Base-by-base conservation (phyloP, 2,113 vertebrate genomes). In the Gracilinanus agilis region DNA sequence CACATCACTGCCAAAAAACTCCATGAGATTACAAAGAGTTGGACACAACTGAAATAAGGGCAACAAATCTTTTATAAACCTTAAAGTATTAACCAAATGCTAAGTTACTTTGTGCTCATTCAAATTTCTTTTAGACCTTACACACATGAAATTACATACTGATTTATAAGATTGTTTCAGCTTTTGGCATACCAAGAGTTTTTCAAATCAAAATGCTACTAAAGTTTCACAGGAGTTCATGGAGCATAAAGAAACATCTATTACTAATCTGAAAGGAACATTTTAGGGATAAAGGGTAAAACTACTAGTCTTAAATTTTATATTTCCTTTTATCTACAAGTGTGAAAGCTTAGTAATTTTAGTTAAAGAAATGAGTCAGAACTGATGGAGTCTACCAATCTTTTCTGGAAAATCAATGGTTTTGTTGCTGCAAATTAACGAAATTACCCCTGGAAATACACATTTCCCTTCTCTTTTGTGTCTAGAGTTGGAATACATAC, bases 51-150 rank as follows among this genome's bases (percentile, higher is more conserved):
- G 49, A 49, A 49, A 49, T 5, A 49, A 49, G 49, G 5, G 5
- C 49, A 49, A 75, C 16, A 3, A 23, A 53, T 88, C 88, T 55
- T 89, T 3, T 53, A 53, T 44, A 56, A 94, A 24, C 27, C 12
- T 54, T 93, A 88, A n/a, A 75, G 61, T 75, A n/a, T 29, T 75
- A 75, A n/a, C n/a, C 61, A n/a, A 75, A 75, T 75, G 34, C n/a
- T 75, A 13, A 49, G 34, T 92, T 91, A 90, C 49, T 91, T 91
- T 61, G 25, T 54, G 75, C 40, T 9, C 7, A 53, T 23, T 94
- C 40, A n/a, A 1, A n/a, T 75, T 75, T 75, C 61, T 58, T 90
- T 95, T 95, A 54, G 24, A 56, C 55, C 55, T 53, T 27, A n/a
- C 53, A 13, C 94, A 7, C 40, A 49, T n/a, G 34, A n/a, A n/a